These are phyloP conservation scores for Arizona elegans DNA, from an alignment of 2,113 vertebrate species.

Conservation along the genomic window DNA sequence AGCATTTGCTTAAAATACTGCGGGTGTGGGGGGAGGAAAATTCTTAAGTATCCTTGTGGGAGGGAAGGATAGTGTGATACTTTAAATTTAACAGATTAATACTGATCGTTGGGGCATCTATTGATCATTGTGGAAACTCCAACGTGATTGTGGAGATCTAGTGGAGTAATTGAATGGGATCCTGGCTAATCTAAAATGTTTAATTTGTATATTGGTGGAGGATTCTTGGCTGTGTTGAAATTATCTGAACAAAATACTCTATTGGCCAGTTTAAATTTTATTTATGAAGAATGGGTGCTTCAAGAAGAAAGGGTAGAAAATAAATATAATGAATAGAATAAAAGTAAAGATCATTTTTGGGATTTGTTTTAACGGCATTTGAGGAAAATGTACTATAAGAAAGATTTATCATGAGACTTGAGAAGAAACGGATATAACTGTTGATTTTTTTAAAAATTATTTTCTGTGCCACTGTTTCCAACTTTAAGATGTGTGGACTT, in stretches of 20 bases:
- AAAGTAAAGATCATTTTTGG: too few relatives aligned
- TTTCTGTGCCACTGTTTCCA: background rate
- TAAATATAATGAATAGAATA: too few relatives aligned
- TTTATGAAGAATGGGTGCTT: background rate
- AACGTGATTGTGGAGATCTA: background rate
- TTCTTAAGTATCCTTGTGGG: background rate
- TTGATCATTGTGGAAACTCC: background rate
- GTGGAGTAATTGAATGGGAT: background rate
- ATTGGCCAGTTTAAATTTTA: background rate
- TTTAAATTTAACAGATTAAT: too few relatives aligned
- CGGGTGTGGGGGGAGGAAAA: background rate
- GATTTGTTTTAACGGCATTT: too few relatives aligned
- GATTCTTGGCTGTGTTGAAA: background rate
- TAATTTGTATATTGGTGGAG: background rate
- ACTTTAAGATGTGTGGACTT: too few relatives aligned
- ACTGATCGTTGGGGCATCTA: background rate
- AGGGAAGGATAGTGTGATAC: background rate
- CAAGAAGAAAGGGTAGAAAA: too few relatives aligned
- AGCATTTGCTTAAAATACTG: background rate
- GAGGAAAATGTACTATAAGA: too few relatives aligned
- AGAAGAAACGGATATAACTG: too few relatives aligned
- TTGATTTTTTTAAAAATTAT: background rate
- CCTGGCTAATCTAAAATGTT: background rate
- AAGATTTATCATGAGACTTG: too few relatives aligned
- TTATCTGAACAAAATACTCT: background rate